Percentiles rank a stretch among this genome's conserved stretches.
Conservation (phyloP, 2,888 invertebrate genomes). For the Plusia festucae region DNA sequence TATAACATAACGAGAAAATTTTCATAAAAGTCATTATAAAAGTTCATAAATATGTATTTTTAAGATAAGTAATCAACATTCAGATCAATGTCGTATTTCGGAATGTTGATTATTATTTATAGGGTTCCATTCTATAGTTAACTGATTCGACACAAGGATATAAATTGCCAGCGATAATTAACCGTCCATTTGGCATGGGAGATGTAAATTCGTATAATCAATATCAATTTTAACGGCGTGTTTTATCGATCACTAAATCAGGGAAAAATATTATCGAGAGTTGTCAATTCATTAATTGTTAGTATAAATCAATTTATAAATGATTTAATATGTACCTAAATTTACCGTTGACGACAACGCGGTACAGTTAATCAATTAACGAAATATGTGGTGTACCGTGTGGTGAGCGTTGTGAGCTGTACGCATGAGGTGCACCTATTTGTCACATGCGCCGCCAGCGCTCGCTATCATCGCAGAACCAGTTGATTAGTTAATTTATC, state of each 20-base stretch:
- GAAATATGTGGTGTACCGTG: slow-evolving; percentile 70
- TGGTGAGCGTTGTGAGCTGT: slow-evolving; percentile 61
- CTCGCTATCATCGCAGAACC: slow-evolving; percentile 39
- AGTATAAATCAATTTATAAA: slow-evolving; percentile 69
- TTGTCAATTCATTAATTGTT: slow-evolving; percentile 65
- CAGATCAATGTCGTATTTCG: slow-evolving; percentile 38
- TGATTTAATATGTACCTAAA: slow-evolving; percentile 70
- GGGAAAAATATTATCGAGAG: slow-evolving; percentile 57
- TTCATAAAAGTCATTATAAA: slow-evolving; percentile 34
- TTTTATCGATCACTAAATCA: slow-evolving; percentile 57
- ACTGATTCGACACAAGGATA: slow-evolving; percentile 53
- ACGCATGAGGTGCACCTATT: slow-evolving; percentile 55
- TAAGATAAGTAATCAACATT: slow-evolving; percentile 49
- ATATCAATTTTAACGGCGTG: slow-evolving; percentile 46
- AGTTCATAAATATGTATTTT: slow-evolving; percentile 53
- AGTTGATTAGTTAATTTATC: slow-evolving; percentile 51
- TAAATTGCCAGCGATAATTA: slow-evolving; percentile 56
- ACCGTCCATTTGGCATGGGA: slow-evolving; percentile 45
- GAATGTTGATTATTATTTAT: slow-evolving; percentile 55
- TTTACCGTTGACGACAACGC: slow-evolving; percentile 63
- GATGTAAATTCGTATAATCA: slow-evolving; percentile 56
- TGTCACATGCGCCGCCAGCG: slow-evolving; percentile 40
- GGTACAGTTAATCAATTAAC: slow-evolving; percentile 77
- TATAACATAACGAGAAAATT: slow-evolving; percentile 24
- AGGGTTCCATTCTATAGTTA: slow-evolving; percentile 41